Evolutionary conservation across 2,888 invertebrate genomes (phyloP).

Genomic region (Pterostichus niger): DNA sequence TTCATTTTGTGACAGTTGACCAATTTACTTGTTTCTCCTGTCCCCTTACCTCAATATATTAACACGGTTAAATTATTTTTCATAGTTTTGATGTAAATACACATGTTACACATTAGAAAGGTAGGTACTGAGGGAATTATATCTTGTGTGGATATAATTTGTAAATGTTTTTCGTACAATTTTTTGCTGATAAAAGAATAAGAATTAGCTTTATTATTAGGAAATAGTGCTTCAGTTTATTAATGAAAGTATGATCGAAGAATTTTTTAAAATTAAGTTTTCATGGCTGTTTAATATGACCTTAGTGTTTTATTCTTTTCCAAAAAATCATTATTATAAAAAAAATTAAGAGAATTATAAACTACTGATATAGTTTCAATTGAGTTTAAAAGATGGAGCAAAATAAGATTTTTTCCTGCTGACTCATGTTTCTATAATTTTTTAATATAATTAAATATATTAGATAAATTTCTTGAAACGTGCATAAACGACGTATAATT

Average conservation of each 20-base stretch:
- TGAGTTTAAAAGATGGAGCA: too few species aligned
- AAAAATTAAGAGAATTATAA: background rate
- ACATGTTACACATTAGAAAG: background rate
- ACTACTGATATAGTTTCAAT: too few species aligned
- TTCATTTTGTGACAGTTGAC: background rate
- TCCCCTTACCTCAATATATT: background rate
- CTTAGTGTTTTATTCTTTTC: background rate
- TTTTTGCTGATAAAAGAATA: background rate
- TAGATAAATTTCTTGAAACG: too few species aligned
- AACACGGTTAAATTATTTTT: slow-evolving; percentile 7
- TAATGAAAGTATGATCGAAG: background rate
- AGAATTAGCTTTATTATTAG: background rate
- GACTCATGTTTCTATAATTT: background rate
- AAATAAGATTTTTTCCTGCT: background rate
- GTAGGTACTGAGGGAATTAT: background rate
- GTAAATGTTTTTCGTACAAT: background rate
- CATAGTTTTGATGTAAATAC: background rate
- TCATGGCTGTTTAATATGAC: background rate
- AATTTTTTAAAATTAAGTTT: background rate
- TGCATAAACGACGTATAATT: too few species aligned
- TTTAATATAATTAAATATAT: too few species aligned
- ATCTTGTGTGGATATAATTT: background rate
- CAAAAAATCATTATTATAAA: background rate
- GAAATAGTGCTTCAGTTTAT: background rate
- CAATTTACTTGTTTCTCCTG: background rate